Percentiles rank a stretch among this genome's conserved stretches.
Conservation (phyloP, 37 sponge, comb jelly and placozoan genomes). For the Halichondria panicea region DNA sequence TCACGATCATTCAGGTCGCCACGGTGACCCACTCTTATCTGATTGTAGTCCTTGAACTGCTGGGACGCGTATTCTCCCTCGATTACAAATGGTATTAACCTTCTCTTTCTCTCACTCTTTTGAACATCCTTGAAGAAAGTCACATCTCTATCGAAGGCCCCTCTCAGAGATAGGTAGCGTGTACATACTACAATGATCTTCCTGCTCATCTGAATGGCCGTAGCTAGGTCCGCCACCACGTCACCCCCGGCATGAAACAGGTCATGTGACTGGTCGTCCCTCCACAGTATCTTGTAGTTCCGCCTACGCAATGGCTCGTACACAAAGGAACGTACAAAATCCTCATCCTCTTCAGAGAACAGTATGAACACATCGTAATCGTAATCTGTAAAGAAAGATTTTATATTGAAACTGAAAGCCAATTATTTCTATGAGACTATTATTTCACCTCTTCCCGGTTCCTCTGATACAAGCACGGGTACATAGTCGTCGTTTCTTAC, state of each 20-base stretch:
- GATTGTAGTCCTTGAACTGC: not conserved
- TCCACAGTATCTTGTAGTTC: not conserved
- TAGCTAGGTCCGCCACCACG: not conserved
- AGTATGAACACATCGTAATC: not conserved
- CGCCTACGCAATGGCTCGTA: not conserved
- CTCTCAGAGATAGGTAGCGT: not conserved
- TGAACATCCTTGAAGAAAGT: slow-evolving; percentile 1
- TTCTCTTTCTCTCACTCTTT: not conserved
- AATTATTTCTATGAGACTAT: no score
- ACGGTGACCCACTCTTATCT: not conserved
- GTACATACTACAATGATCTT: not conserved
- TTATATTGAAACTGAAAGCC: no score
- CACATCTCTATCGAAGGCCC: not conserved
- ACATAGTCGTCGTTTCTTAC: no score
- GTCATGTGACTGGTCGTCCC: no score
- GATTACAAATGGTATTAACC: not conserved
- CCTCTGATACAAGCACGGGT: no score
- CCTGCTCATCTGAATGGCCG: not conserved
- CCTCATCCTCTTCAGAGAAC: not conserved
- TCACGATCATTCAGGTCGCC: not conserved
- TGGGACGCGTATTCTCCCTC: not conserved
- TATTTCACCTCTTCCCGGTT: no score
- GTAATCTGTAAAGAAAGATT: no score
- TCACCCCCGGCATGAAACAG: not conserved
- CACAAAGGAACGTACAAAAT: not conserved